Evolutionary conservation across 1,140 invertebrate species (phyloP).

Genomic region (Ylistrum balloti): DNA sequence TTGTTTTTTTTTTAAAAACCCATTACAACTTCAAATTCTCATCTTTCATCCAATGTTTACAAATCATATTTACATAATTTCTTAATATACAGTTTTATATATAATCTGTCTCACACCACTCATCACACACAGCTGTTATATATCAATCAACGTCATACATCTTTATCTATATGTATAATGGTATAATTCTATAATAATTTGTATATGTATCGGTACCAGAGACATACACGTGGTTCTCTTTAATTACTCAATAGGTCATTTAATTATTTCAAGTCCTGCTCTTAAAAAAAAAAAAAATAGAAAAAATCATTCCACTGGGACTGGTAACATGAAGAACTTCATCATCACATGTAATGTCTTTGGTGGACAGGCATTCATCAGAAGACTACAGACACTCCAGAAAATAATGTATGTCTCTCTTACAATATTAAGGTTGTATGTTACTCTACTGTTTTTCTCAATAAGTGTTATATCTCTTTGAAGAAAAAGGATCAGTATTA

Average conservation of each 20-base stretch:
- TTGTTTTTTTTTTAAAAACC: neutral
- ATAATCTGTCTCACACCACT: neutral
- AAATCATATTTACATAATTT: neutral
- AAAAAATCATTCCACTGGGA: neutral
- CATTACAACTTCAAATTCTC: neutral
- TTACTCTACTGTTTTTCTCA: neutral
- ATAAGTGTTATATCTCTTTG: too few species aligned
- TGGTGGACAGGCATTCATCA: neutral
- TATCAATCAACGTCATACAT: neutral
- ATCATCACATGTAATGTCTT: neutral
- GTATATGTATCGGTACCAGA: neutral
- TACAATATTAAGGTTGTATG: neutral
- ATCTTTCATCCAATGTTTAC: neutral
- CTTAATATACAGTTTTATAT: constrained; percentile 3
- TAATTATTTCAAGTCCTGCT: neutral
- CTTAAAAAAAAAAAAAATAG: neutral
- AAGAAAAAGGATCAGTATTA: too few species aligned
- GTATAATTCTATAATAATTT: neutral
- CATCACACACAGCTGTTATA: neutral
- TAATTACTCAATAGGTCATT: neutral
- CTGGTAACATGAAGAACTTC: neutral
- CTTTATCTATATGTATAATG: neutral
- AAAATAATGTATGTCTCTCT: neutral
- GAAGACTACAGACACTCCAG: neutral
- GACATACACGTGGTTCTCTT: neutral